phyloP scores from a whole-genome alignment of 2,113 vertebrate genomes.

The Oncorhynchus mykiss region DNA sequence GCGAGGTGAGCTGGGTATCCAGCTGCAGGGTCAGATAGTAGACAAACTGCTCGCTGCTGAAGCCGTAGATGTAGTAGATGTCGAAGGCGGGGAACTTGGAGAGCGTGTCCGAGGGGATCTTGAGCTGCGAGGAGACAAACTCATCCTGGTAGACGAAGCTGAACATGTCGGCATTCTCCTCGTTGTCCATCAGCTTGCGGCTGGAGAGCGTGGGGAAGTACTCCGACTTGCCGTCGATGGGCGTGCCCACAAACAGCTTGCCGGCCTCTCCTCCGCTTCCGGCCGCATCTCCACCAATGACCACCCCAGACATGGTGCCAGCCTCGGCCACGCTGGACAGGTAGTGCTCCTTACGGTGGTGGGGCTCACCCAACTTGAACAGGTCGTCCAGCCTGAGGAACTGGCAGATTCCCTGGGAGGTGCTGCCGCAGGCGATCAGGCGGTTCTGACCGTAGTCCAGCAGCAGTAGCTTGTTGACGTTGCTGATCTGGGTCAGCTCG shows the following conservation, averaged over 20 bases:
- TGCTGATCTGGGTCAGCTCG: slow-evolving; percentile 85
- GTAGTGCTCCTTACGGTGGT: slow-evolving; percentile 98
- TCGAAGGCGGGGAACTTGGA: slow-evolving; percentile 96
- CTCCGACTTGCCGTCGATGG: slow-evolving; percentile 94
- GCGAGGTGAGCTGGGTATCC: slow-evolving; percentile 92
- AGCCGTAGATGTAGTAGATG: slow-evolving; percentile 96
- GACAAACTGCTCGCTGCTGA: slow-evolving; percentile 95
- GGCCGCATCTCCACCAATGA: slow-evolving; percentile 80
- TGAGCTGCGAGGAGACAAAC: slow-evolving; percentile 96
- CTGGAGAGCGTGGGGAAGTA: slow-evolving; percentile 96
- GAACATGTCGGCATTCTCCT: slow-evolving; percentile 97
- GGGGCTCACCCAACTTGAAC: slow-evolving; percentile 94
- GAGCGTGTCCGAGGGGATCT: slow-evolving; percentile 95
- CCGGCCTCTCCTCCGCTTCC: slow-evolving; percentile 76
- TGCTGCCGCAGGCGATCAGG: slow-evolving; percentile 91
- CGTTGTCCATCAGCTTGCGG: slow-evolving; percentile 90
- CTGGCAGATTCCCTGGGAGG: slow-evolving; percentile 96
- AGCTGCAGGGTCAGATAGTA: slow-evolving; percentile 95
- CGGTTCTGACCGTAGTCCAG: slow-evolving; percentile 93
- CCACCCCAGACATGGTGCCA: slow-evolving; percentile 93
- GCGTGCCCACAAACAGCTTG: slow-evolving; percentile 93
- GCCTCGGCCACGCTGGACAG: slow-evolving; percentile 93
- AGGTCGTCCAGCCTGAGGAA: slow-evolving; percentile 95
- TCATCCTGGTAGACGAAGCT: slow-evolving; percentile 98
- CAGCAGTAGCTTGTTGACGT: slow-evolving; percentile 93